Evolutionary conservation across 2,888 invertebrate genomes (phyloP).

Genomic region (Drosophila koepferae): DNA sequence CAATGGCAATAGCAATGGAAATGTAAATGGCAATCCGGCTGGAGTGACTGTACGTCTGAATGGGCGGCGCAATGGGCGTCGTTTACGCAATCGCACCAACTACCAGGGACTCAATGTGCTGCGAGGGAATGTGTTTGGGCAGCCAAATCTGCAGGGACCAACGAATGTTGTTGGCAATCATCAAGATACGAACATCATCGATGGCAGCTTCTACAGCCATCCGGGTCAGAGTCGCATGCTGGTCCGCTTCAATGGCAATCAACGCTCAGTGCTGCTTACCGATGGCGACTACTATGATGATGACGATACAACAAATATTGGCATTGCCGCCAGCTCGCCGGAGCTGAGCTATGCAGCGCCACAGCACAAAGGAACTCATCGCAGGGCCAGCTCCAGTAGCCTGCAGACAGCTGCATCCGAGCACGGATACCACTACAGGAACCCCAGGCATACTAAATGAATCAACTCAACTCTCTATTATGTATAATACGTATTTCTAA

Average conservation of each 20-base stretch:
- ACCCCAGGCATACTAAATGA: constrained; percentile 51
- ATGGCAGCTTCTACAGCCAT: constrained; percentile 64
- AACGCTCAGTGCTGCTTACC: constrained; percentile 39
- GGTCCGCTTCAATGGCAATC: constrained; percentile 47
- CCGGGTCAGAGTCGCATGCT: constrained; percentile 30
- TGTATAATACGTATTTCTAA: constrained; percentile 15
- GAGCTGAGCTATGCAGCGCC: constrained; percentile 55
- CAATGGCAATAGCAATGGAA: constrained; percentile 7
- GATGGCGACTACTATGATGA: constrained; percentile 65
- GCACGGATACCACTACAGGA: constrained; percentile 72
- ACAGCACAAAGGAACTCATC: constrained; percentile 33
- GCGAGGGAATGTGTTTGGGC: constrained; percentile 64
- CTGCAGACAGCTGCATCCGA: constrained; percentile 39
- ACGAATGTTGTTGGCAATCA: constrained; percentile 55
- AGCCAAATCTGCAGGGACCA: constrained; percentile 58
- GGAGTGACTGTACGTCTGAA: constrained; percentile 4
- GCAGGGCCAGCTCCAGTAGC: constrained; percentile 2
- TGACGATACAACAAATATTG: constrained; percentile 42
- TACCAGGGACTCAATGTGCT: constrained; percentile 72
- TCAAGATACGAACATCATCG: constrained; percentile 72
- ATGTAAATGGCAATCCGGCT: constrained; percentile 4
- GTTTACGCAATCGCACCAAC: constrained; percentile 57
- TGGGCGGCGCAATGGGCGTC: constrained; percentile 16
- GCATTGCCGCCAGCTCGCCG: constrained; percentile 51
- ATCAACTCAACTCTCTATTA: not conserved